Conservation (phyloP, 1,140 invertebrate species). For the Drosophila trapezifrons region DNA sequence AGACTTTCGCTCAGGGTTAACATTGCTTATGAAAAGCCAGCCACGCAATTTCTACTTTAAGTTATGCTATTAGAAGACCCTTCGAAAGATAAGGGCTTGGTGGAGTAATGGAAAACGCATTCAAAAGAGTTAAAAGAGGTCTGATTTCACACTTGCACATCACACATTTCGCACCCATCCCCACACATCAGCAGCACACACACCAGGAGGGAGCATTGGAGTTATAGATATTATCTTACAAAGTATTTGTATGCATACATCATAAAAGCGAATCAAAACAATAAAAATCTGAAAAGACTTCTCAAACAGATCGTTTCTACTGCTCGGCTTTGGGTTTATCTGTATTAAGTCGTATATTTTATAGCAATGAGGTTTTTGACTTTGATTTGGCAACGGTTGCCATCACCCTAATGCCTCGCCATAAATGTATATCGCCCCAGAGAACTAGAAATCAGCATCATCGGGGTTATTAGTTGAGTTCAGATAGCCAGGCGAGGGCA, state of each 20-base stretch:
- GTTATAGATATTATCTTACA: slow-evolving; percentile 40
- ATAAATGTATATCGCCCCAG: slow-evolving; percentile 26
- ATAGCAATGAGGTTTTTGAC: neutral
- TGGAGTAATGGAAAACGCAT: slow-evolving; percentile 18
- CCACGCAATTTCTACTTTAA: slow-evolving; percentile 49
- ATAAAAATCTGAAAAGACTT: slow-evolving; percentile 56
- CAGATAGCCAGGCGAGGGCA: slow-evolving; percentile 49
- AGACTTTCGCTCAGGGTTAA: slow-evolving; percentile 44
- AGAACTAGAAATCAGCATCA: slow-evolving; percentile 40
- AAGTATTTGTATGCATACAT: slow-evolving; percentile 15
- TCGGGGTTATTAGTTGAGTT: slow-evolving; percentile 56
- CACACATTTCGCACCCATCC: slow-evolving; percentile 4
- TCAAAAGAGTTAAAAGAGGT: slow-evolving; percentile 19
- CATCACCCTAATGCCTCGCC: slow-evolving; percentile 47
- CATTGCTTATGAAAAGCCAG: slow-evolving; percentile 18
- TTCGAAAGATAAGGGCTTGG: slow-evolving; percentile 14
- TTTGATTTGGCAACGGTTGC: slow-evolving; percentile 30
- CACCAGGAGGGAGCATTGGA: slow-evolving; percentile 11
- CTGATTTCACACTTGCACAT: slow-evolving; percentile 18
- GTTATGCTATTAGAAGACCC: slow-evolving; percentile 32
- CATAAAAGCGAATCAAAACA: slow-evolving; percentile 50
- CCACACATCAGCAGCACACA: slow-evolving; percentile 6
- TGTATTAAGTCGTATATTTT: slow-evolving; percentile 21
- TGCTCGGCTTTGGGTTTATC: slow-evolving; percentile 4
- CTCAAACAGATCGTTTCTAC: slow-evolving; percentile 13